Percentiles rank a stretch among this genome's conserved stretches.
These are phyloP conservation scores for Marronus borbonicus DNA, from an alignment of 2,888 invertebrate genomes.

Conservation along the genomic window DNA sequence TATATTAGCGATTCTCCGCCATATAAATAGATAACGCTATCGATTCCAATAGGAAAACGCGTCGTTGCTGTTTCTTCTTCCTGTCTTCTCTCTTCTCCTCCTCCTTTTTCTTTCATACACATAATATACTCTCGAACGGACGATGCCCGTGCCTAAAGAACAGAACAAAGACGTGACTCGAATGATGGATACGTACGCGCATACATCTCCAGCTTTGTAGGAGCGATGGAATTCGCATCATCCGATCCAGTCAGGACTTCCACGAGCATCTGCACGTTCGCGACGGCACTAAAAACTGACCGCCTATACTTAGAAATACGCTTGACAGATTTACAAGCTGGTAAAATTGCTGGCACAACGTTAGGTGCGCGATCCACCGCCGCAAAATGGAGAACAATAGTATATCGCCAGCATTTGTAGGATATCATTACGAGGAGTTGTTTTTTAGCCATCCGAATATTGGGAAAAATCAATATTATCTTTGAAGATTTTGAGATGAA, in stretches of 20 bases:
- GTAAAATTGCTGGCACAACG: constrained; percentile 24
- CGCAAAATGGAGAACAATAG: no score
- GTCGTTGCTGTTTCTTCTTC: constrained; percentile 13
- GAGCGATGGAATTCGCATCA: constrained; percentile 54
- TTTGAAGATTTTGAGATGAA: no score
- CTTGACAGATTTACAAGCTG: constrained; percentile 54
- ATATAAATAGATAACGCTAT: constrained; percentile 46
- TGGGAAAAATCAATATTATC: no score
- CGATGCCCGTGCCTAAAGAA: constrained; percentile 13
- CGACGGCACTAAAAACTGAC: constrained; percentile 49
- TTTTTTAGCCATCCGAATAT: no score
- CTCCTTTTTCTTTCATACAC: no score
- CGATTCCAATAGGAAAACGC: constrained; percentile 47
- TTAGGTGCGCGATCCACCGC: background rate
- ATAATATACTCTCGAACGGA: background rate
- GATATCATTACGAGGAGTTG: no score
- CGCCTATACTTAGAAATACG: constrained; percentile 54
- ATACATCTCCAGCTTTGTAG: constrained; percentile 51
- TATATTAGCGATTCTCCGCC: constrained; percentile 6
- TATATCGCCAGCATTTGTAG: no score
- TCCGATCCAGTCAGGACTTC: constrained; percentile 47
- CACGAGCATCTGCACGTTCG: constrained; percentile 16
- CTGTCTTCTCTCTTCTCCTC: no score
- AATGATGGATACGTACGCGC: constrained; percentile 33
- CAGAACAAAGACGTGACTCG: constrained; percentile 44